Base-by-base conservation (phyloP, 2,888 invertebrate genomes). In the Lymantria dispar region DNA sequence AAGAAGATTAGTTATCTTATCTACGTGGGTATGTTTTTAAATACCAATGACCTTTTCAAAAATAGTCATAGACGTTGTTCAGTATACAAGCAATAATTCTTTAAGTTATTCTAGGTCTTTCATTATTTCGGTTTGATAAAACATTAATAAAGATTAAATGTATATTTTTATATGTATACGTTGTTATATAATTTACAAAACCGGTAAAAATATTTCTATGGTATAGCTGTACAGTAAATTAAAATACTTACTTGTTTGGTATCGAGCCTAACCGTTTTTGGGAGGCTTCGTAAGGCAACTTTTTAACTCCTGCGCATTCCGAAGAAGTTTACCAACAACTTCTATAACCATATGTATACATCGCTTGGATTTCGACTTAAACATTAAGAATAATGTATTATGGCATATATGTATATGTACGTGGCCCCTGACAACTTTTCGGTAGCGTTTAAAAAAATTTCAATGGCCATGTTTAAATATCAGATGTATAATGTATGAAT, bases 221-320 rank as follows among this genome's bases (percentile, higher is more conserved):
- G 49, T 64, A 64, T 57, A 66, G 61, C 39, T 38, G 39, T 52
- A 59, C 50, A 64, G 57, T 61, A 64, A 64, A 64, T 66, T 61
- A 64, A 53, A 51, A 55, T 53, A 47, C 54, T 58, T 52, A 64
- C 54, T 58, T 52, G 64, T 68, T 68, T 68, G 70, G 68, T 62
- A 61, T 70, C 68, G 55, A 29, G 29, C 7, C 40, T 2, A 53
- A 52, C 79, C 83, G 55, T 72, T 80, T 84, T 82, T 73, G 84
- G 83, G 40, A 48, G 62, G 49, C 66, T 56, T 65, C 62, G 57
- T 52, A 68, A 70, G 72, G 66, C 80, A 77, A 80, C 83, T 83
- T 84, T 84, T 80, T 75, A 81, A 80, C 70, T 78, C 71, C 72
- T 71, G 69, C 62, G 70, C 65, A 76, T 69, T 72, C 70, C 70